Percentiles rank a stretch among this genome's conserved stretches.
Conservation (phyloP, 2,888 invertebrate genomes). For the Teinopalpus imperialis region DNA sequence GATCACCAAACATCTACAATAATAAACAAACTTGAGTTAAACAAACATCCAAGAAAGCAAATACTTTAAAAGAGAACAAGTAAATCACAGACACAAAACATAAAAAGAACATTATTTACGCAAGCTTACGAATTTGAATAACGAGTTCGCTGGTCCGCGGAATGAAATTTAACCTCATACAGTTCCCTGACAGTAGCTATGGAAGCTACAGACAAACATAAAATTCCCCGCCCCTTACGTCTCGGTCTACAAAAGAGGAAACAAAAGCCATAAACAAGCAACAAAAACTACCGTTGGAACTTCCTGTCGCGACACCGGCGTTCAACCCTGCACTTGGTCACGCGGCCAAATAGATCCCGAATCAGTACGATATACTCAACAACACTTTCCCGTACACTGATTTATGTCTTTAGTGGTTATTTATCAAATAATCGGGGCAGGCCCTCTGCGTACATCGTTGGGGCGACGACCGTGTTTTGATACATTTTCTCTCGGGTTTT, state of each 20-base stretch:
- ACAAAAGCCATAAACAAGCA: conserved; percentile 55
- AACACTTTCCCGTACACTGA: conserved; percentile 41
- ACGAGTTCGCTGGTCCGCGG: conserved; percentile 20
- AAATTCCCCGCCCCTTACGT: conserved; percentile 28
- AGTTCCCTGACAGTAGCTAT: conserved; percentile 4
- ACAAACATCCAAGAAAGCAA: conserved; percentile 6
- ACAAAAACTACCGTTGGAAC: conserved; percentile 53
- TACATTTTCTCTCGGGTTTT: conserved; percentile 55
- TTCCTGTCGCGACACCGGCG: conserved; percentile 48
- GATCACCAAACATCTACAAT: conserved; percentile 4
- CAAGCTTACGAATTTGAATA: conserved; percentile 21
- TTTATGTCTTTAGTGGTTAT: conserved; percentile 60
- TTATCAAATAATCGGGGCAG: conserved; percentile 61
- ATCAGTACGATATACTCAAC: conserved; percentile 32
- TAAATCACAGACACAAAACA: conserved; percentile 18
- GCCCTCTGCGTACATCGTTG: conserved; percentile 28
- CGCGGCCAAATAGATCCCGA: conserved; percentile 42
- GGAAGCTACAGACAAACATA: conserved; percentile 24
- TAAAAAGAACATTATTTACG: conserved; percentile 20
- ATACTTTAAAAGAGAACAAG: conserved; percentile 10
- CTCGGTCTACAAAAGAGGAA: conserved; percentile 54
- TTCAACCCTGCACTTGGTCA: conserved; percentile 47
- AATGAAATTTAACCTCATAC: conserved; percentile 17
- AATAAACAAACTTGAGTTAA: not conserved
- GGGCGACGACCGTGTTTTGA: conserved; percentile 45